Conservation (phyloP, 1,140 invertebrate species). For the Platyura marginata region DNA sequence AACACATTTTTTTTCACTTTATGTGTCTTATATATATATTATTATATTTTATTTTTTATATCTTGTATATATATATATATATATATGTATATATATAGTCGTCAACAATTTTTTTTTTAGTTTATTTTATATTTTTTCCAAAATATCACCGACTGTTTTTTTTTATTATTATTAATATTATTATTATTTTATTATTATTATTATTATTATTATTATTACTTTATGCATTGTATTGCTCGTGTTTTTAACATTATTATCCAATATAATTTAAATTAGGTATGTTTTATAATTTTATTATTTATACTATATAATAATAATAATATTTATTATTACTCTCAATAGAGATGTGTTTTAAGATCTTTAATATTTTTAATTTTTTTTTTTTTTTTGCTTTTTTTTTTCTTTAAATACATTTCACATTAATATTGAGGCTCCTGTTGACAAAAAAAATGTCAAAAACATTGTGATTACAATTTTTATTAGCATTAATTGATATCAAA, state of each 20-base stretch:
- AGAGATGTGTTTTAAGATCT: not conserved
- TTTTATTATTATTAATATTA: conserved; percentile 6
- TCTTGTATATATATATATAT: conserved; percentile 11
- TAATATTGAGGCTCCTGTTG: not conserved
- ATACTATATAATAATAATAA: not conserved
- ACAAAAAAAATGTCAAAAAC: not conserved
- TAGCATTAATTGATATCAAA: no score
- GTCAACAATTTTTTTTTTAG: conserved; percentile 1
- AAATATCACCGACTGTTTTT: conserved; percentile 3
- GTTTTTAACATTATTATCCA: conserved; percentile 3
- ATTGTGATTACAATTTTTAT: no score
- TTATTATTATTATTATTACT: conserved; percentile 6
- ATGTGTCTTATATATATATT: conserved; percentile 8
- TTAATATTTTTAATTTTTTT: conserved; percentile 1
- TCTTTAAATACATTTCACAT: conserved; percentile 1
- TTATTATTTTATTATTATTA: conserved; percentile 5
- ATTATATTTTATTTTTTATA: conserved; percentile 11
- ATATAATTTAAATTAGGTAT: conserved; percentile 2
- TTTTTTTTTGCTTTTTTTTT: conserved; percentile 5
- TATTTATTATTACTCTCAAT: not conserved
- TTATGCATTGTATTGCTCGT: conserved; percentile 2
- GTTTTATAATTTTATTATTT: not conserved
- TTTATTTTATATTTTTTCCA: conserved; percentile 2
- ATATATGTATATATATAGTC: not conserved
- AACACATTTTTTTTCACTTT: not conserved